These are phyloP conservation scores for Dolichoris vasculosae DNA, from an alignment of 1,140 invertebrate species.

Conservation along the genomic window DNA sequence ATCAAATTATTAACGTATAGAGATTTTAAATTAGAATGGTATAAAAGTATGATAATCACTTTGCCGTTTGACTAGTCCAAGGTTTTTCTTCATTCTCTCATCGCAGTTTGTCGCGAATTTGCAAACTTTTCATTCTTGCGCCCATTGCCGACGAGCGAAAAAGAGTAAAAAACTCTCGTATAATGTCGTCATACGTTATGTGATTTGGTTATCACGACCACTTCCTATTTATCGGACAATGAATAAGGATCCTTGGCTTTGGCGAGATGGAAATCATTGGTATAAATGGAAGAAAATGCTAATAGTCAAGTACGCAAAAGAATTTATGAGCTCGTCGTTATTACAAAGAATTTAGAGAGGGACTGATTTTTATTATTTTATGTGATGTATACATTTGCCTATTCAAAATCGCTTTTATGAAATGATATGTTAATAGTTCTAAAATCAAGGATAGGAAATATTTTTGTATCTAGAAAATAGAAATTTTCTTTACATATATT, in stretches of 20 bases:
- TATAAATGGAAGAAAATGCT: constrained; percentile 40
- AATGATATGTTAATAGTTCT: not conserved
- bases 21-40: not conserved
- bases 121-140: not conserved
- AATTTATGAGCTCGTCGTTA: constrained; percentile 1
- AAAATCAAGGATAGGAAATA: not conserved
- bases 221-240: constrained; percentile 49
- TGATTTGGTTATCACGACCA: constrained; percentile 17
- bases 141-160: not conserved
- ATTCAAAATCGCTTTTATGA: not conserved
- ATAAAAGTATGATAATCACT: not conserved
- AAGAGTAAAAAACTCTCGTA: not conserved
- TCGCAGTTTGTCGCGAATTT: not conserved
- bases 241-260: constrained; percentile 40
- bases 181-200: constrained; percentile 30
- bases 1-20: not conserved
- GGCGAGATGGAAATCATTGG: constrained; percentile 5
- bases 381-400: not conserved
- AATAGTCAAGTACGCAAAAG: not conserved
- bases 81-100: constrained; percentile 20
- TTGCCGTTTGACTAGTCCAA: not conserved
- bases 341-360: constrained; percentile 1
- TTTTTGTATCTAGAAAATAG: not conserved
- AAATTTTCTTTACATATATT: too few species aligned
- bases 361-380: constrained; percentile 39